phyloP scores from a whole-genome alignment of 2,113 vertebrate genomes.

The Platysternon megacephalum region DNA sequence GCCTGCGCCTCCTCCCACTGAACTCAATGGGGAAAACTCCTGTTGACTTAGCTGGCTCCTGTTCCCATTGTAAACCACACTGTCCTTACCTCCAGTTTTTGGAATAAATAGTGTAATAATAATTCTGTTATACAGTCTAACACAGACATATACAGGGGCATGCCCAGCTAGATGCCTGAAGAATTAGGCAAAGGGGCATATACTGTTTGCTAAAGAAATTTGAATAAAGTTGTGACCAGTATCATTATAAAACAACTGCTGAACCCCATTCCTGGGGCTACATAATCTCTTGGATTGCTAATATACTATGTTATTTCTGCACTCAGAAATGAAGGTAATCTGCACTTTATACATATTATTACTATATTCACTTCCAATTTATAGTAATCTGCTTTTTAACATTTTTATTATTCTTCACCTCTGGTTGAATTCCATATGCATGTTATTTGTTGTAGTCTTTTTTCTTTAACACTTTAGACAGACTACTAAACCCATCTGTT shows the following conservation, averaged over 20 bases:
- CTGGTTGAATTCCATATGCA: neutral
- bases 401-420: neutral
- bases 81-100: neutral
- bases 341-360: neutral
- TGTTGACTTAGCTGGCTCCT: neutral
- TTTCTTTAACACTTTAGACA: neutral
- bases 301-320: neutral
- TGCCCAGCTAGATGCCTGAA: neutral
- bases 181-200: neutral
- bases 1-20: neutral
- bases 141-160: neutral
- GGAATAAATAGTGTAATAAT: neutral
- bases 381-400: neutral
- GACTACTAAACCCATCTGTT: neutral
- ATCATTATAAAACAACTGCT: neutral
- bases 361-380: neutral
- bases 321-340: neutral
- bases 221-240: neutral
- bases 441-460: neutral
- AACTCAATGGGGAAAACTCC: neutral
- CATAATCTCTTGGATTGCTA: neutral
- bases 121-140: neutral
- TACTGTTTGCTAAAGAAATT: neutral
- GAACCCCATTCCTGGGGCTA: rapidly evolving
- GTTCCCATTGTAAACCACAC: neutral